These are phyloP conservation scores for Smutsia temminckii DNA, from an alignment of 2,797 vertebrate species.

Conservation along the genomic window DNA sequence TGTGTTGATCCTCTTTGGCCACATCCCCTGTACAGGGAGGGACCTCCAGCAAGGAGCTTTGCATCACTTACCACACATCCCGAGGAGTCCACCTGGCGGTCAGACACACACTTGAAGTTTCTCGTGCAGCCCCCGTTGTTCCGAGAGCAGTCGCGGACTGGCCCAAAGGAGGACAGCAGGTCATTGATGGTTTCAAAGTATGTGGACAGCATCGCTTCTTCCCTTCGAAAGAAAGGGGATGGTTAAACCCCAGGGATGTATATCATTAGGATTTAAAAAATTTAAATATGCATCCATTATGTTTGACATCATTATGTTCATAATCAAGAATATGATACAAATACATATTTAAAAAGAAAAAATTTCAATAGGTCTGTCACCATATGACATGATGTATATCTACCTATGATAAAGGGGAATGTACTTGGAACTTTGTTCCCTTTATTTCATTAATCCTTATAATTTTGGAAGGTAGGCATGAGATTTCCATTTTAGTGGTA, in stretches of 20 bases:
- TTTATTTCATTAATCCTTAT: background rate
- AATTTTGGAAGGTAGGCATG: background rate
- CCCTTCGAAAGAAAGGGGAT: slow-evolving; percentile 88
- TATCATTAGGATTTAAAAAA: background rate
- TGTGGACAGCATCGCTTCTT: slow-evolving; percentile 97
- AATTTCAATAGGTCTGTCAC: background rate
- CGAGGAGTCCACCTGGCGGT: slow-evolving; percentile 94
- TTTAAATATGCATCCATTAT: background rate
- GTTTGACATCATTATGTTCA: background rate
- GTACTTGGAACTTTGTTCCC: background rate
- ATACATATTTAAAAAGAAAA: background rate
- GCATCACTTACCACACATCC: slow-evolving; percentile 94
- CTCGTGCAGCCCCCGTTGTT: slow-evolving; percentile 98
- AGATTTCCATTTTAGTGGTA: background rate
- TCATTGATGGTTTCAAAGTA: slow-evolving; percentile 98
- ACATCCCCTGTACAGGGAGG: accelerated
- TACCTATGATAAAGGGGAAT: background rate
- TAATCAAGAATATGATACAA: background rate
- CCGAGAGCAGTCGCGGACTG: slow-evolving; percentile 95
- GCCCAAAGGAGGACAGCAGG: slow-evolving; percentile 95
- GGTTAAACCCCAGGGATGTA: slow-evolving; percentile 64
- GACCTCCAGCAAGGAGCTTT: background rate
- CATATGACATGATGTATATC: background rate
- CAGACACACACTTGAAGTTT: slow-evolving; percentile 98
- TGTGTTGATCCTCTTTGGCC: background rate